Evolutionary conservation across 1,140 invertebrate genomes (phyloP), one percentile per base, ranked within the genome.

Genomic region (Tetramorium parvispinum): DNA sequence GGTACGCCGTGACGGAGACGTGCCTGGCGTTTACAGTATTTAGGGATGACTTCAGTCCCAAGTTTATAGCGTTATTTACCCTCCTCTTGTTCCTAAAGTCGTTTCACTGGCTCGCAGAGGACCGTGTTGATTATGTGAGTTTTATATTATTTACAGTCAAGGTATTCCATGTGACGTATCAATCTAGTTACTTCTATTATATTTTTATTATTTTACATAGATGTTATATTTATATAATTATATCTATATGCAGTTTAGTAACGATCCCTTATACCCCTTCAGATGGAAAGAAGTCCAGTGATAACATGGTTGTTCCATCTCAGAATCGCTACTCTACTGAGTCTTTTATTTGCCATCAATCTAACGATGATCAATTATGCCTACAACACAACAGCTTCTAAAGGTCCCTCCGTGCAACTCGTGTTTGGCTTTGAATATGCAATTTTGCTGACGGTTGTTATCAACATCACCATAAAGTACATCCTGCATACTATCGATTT

Each of bases 371-470:
- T 99, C 1, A 97, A 97, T 93, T 97, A 99, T 95, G 99, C 99
- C 1, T 99, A 99, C 93, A 97, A 98, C 92, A 98, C 98, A 81
- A 99, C 99, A n/a, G 94, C 99, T 8, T 96, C 97, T 0, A 98
- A 98, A 94, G 99, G 99, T 57, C 98, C 99, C 32, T 99, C 99
- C 5, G 99, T 99, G 0, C 99, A 99, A 95, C 95, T 99, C 55
- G 99, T 99, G 7, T 99, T 99, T 96, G 99, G 99, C 73, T 99
- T 99, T 96, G 99, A 99, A 96, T 99, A 99, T 96, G 99, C 99
- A 76, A 99, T 99, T 93, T 95, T 99, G 8, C 95, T 99, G 37
- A 99, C 99, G 4, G 98, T 99, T 91, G 98, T 99, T 21, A 95
- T 98, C 11, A 99, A 99, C 94, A 99, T 99, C 71, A 96, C 97